Base-by-base conservation (phyloP, 2,113 vertebrate species). In the Limnothrissa miodon region DNA sequence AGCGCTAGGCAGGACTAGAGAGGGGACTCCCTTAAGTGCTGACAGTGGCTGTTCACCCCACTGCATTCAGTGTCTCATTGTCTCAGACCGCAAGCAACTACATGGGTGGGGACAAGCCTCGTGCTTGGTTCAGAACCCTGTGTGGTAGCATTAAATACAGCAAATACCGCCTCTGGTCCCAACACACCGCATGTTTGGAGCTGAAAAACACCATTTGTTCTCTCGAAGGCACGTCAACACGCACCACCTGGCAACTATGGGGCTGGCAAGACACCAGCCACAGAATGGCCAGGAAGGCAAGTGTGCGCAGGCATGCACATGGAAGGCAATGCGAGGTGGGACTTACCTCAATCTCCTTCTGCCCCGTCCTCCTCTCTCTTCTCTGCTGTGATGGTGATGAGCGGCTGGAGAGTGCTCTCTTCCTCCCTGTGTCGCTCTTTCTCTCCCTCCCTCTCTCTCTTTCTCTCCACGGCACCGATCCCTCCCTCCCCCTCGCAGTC, bases 321-420 rank as follows among this genome's bases (percentile, higher is more conserved):
- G 45, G 44, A 56, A 56, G 19, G 19, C 62, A 59, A 62, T 44
- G 1, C 6, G n/a, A 0, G 33, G 81, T 10, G 45, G 48, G 21
- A 66, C 85, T 88, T 84, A 86, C 87, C 84, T 79, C 46, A 6
- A 36, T 85, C 19, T 82, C 25, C 21, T 80, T 80, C 78, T 62
- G 44, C 46, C 29, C 66, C 4, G 10, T 1, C 36, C 66, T 74
- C 29, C 66, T 74, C 66, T 74, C 66, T 74, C 11, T 33, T 74
- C 66, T 74, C 29, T 33, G 66, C 25, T 15, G 1, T 62, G 66
- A 48, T 83, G 82, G 78, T 42, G 78, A 36, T 78, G 82, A 82
- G 82, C 80, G 81, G 78, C 48, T 5, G 80, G n/a, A 46, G 45
- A 62, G 42, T 62, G 23, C 80, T 62, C 48, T 81, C 83, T 39